Evolutionary conservation across 1,140 invertebrate genomes (phyloP), one percentile per base, ranked within the genome.

Genomic region (Conus betulinus): DNA sequence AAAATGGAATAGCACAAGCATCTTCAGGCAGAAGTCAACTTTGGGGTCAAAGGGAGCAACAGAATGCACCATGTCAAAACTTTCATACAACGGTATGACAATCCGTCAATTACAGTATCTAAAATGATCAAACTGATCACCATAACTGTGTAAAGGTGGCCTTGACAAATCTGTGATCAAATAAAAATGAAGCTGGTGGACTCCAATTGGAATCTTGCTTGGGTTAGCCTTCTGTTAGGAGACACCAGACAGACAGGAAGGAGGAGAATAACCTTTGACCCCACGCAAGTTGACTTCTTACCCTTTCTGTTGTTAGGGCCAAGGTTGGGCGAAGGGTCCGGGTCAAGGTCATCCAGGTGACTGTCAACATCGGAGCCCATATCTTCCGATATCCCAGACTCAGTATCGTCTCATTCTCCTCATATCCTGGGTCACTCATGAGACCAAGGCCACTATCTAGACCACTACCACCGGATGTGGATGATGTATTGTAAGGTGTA

Each of bases 381-480:
- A 55, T 90, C 89, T 39, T 90, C 89, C 3, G 89, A 89, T 23
- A 83, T 82, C 20, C 88, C 90, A 5, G 90, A 89, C 85, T 90
- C 88, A 11, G 81, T 78, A 13, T 84, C 67, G 87, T 86, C 79
- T 89, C 83, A 88, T 88, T 23, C 53, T 90, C 90, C 53, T 86
- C 86, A 88, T 98, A 98, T 95, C 98, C 98, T 88, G 92, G 90
- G 71, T 94, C 92, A 82, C 90, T 89, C 52, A 91, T 90, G 60
- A 93, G 84, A 81, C 93, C 93, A 27, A 91, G 88, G 63, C 92
- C 92, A 88, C 91, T 92, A 78, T 92, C 93, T 81, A 92, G 87
- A 85, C 93, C 90, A 27, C 90, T 88, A 52, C 88, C 52, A 51
- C 39, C 27, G 74, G 39, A 51, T 82, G 82, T 87, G 76, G 67